phyloP scores from a whole-genome alignment of 2,113 vertebrate genomes.

The Brachyistius frenatus region DNA sequence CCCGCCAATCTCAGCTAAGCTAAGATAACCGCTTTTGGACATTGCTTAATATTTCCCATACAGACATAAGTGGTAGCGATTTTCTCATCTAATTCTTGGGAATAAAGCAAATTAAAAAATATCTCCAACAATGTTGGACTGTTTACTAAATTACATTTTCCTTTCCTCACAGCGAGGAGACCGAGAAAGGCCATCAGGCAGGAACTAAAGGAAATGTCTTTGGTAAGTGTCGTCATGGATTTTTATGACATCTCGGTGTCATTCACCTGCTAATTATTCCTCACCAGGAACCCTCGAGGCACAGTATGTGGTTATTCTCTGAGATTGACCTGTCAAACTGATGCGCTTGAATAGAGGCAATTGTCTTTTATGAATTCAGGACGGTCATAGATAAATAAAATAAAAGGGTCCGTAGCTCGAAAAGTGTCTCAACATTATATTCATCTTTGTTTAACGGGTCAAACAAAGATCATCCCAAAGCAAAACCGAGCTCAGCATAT shows the following conservation, averaged over 20 bases:
- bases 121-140: too few relatives aligned
- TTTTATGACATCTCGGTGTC: slow-evolving; percentile 10
- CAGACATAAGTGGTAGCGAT: too few relatives aligned
- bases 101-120: too few relatives aligned
- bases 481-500: not conserved
- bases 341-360: not conserved
- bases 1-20: too few relatives aligned
- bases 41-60: too few relatives aligned
- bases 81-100: too few relatives aligned
- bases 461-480: slow-evolving; percentile 3
- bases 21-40: too few relatives aligned
- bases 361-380: slow-evolving; percentile 19
- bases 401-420: slow-evolving; percentile 7
- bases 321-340: slow-evolving; percentile 25
- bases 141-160: not conserved
- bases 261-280: slow-evolving; percentile 26
- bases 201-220: slow-evolving; percentile 85
- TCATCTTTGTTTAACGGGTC: slow-evolving; percentile 27
- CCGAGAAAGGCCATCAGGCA: slow-evolving; percentile 85
- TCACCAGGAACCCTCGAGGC: not conserved
- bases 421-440: slow-evolving; percentile 19
- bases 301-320: not conserved
- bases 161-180: slow-evolving; percentile 87
- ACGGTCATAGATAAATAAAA: slow-evolving; percentile 21
- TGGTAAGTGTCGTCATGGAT: slow-evolving; percentile 86